Evolutionary conservation across 1,140 invertebrate genomes (phyloP).

Genomic region (Trachymyrmex cornetzi): DNA sequence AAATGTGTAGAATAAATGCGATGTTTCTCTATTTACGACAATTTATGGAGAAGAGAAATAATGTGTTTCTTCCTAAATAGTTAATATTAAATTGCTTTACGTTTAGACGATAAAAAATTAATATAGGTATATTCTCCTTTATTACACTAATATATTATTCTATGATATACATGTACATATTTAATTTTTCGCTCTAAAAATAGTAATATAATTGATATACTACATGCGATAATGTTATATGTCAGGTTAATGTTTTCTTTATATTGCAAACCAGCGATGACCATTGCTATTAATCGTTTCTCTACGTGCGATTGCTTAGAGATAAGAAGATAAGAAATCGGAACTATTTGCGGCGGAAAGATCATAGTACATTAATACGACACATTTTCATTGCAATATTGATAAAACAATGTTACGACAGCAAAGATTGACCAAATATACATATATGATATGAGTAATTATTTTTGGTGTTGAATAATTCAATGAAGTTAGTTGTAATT

Average conservation of each 20-base stretch:
- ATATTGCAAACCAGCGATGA: neutral
- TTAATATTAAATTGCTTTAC: neutral
- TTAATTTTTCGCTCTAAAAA: no score
- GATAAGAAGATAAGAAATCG: slow-evolving; percentile 41
- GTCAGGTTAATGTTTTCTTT: neutral
- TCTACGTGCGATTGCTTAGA: neutral
- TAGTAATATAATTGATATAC: neutral
- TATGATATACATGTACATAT: no score
- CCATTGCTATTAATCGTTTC: neutral
- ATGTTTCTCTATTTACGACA: neutral
- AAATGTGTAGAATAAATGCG: neutral
- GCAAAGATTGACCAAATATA: slow-evolving; percentile 12
- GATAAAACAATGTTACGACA: slow-evolving; percentile 6
- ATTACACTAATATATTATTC: no score
- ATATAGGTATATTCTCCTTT: no score
- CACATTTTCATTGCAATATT: slow-evolving; percentile 5
- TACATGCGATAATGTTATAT: neutral
- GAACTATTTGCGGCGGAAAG: slow-evolving; percentile 11
- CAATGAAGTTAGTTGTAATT: neutral
- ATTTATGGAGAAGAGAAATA: neutral
- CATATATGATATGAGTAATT: neutral
- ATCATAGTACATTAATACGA: neutral
- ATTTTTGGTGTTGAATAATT: neutral
- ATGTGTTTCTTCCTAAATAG: neutral
- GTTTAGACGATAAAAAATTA: neutral